Conservation (phyloP, 2,113 vertebrate genomes). For the Neotoma lepida region DNA sequence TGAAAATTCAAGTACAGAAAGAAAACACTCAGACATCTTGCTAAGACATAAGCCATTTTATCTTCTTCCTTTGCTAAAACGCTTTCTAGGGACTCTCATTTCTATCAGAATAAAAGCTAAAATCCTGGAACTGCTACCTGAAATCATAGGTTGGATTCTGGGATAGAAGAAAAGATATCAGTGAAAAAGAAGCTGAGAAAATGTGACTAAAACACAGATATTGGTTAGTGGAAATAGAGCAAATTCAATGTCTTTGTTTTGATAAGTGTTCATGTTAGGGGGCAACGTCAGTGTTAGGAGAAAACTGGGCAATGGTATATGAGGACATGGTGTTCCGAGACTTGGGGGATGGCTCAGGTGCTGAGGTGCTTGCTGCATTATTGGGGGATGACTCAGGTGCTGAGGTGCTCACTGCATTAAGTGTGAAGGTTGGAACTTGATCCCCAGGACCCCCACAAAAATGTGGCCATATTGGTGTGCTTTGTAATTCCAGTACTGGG, state of each 20-base stretch:
- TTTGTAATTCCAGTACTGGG: too few relatives aligned
- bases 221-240: neutral
- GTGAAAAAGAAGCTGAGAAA: neutral
- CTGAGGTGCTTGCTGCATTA: too few relatives aligned
- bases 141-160: neutral
- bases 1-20: constrained; percentile 38
- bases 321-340: neutral
- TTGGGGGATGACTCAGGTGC: too few relatives aligned
- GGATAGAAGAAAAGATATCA: neutral
- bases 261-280: neutral
- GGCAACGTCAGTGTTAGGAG: neutral
- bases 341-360: too few relatives aligned
- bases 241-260: neutral
- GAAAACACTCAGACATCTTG: constrained; percentile 13
- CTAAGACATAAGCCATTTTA: constrained; percentile 19
- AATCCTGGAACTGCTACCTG: constrained; percentile 24
- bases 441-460: neutral
- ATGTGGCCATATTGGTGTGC: neutral
- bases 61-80: constrained; percentile 19
- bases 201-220: neutral
- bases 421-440: neutral
- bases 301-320: accelerated
- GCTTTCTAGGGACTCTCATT: neutral
- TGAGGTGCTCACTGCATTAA: too few relatives aligned
- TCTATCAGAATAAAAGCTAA: constrained; percentile 14